Percentiles rank a stretch among this genome's conserved stretches.
phyloP scores from a whole-genome alignment of 2,888 invertebrate genomes.

The Phortica okadai region DNA sequence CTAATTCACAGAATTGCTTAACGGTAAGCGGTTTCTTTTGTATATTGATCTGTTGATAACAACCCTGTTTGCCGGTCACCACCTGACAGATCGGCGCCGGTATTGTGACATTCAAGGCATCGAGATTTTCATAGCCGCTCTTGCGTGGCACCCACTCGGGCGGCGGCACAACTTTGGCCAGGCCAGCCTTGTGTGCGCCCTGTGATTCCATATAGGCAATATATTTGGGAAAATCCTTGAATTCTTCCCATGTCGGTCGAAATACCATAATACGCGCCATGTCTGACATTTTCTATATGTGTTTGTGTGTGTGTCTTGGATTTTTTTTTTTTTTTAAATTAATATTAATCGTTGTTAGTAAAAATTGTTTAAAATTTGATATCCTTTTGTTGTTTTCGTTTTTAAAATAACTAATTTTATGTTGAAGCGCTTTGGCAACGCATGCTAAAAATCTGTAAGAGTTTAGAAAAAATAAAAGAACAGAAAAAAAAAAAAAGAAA shows the following conservation, averaged over 20 bases:
- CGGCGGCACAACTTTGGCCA: slow-evolving; percentile 98
- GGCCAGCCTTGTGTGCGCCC: slow-evolving; percentile 95
- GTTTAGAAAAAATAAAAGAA: not conserved
- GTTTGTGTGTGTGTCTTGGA: not conserved
- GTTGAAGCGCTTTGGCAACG: not conserved
- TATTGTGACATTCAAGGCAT: slow-evolving; percentile 89
- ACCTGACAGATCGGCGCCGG: slow-evolving; percentile 97
- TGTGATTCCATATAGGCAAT: slow-evolving; percentile 93
- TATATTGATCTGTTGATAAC: slow-evolving; percentile 97
- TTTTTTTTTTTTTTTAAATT: not conserved
- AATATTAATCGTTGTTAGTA: not conserved
- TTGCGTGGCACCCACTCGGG: slow-evolving; percentile 95
- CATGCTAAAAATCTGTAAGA: slow-evolving; percentile 4
- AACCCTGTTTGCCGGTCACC: slow-evolving; percentile 95
- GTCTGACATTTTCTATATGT: slow-evolving; percentile 55
- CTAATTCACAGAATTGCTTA: slow-evolving; percentile 91
- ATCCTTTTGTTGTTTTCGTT: slow-evolving; percentile 5
- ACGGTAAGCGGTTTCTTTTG: slow-evolving; percentile 95
- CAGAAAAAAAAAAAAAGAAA: slow-evolving; percentile 3
- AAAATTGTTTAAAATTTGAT: not conserved
- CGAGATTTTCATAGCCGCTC: slow-evolving; percentile 87
- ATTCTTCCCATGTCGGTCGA: slow-evolving; percentile 97
- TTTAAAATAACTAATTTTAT: not conserved
- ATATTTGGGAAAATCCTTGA: slow-evolving; percentile 94
- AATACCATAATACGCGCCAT: slow-evolving; percentile 80